Conservation (phyloP, 2,888 invertebrate species). For the Cheilosia vulpina region DNA sequence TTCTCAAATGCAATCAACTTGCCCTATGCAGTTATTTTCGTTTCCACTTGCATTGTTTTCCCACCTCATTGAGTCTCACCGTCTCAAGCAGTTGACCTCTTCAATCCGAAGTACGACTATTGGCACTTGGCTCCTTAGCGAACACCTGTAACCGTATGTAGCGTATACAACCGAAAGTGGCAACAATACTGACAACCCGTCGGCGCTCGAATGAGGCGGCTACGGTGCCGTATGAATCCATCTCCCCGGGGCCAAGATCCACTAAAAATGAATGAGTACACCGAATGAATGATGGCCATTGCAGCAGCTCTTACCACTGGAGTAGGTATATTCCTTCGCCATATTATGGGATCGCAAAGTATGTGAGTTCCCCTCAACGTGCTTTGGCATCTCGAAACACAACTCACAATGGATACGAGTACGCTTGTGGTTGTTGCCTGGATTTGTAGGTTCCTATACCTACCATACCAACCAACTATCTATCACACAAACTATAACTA, state of each 20-base stretch:
- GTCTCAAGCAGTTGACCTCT: constrained; percentile 58
- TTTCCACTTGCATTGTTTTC: constrained; percentile 64
- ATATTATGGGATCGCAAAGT: constrained; percentile 10
- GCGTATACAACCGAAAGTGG: constrained; percentile 54
- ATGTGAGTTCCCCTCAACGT: constrained; percentile 6
- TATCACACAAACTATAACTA: constrained; percentile 44
- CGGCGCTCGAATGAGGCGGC: constrained; percentile 2
- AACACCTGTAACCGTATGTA: constrained; percentile 61
- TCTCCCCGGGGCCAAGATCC: constrained; percentile 15
- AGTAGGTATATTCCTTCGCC: constrained; percentile 26
- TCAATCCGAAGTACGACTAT: constrained; percentile 42
- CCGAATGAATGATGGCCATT: constrained; percentile 31
- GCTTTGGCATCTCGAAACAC: neutral
- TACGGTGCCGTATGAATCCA: constrained; percentile 38
- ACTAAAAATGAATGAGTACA: constrained; percentile 52
- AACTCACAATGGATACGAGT: constrained; percentile 17
- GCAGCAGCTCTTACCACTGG: constrained; percentile 36
- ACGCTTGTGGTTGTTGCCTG: constrained; percentile 28
- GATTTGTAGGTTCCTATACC: constrained; percentile 24
- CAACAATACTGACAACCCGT: constrained; percentile 19
- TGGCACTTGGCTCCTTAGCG: constrained; percentile 43
- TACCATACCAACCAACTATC: constrained; percentile 4
- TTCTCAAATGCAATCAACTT: constrained; percentile 18
- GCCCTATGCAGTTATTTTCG: constrained; percentile 47
- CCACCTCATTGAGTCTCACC: constrained; percentile 59